Conservation (phyloP, 2,113 vertebrate genomes). For the Nothocercus nigrocapillus region DNA sequence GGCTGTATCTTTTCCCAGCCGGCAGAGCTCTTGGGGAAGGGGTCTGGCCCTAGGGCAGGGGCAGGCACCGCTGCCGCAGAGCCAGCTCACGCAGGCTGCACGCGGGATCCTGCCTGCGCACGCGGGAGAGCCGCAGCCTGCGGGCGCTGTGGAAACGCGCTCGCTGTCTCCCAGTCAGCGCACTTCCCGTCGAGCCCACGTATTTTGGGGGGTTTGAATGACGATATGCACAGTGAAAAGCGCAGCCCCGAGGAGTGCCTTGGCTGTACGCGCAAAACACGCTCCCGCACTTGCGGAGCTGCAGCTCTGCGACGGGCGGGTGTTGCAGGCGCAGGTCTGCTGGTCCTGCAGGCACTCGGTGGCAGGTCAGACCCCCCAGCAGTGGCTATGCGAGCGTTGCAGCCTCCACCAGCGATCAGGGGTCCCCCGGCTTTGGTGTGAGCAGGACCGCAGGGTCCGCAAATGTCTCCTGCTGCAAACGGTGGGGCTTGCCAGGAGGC, state of each 20-base stretch:
- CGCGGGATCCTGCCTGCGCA: rapidly evolving
- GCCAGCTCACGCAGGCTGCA: too few relatives aligned
- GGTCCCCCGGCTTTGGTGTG: rapidly evolving
- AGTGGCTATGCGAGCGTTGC: neutral
- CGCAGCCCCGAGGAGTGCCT: rapidly evolving
- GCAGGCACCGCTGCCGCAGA: too few relatives aligned
- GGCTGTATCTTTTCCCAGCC: too few relatives aligned
- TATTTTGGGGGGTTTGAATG: neutral
- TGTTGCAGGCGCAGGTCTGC: rapidly evolving
- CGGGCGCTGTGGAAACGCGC: neutral
- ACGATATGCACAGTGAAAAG: too few relatives aligned
- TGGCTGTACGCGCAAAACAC: rapidly evolving
- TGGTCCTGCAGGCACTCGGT: rapidly evolving
- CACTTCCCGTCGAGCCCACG: rapidly evolving
- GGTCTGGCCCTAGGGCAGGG: too few relatives aligned
- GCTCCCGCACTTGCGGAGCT: rapidly evolving
- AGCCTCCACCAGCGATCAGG: neutral
- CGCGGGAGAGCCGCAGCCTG: rapidly evolving
- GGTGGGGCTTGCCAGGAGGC: rapidly evolving
- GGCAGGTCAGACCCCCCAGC: rapidly evolving
- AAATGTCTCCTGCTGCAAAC: rapidly evolving
- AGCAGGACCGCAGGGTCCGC: rapidly evolving
- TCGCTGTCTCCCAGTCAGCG: too few relatives aligned
- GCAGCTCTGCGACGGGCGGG: rapidly evolving
- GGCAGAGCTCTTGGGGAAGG: too few relatives aligned